These are phyloP conservation scores for Philantomba maxwellii DNA, from an alignment of 2,113 vertebrate species.

Conservation along the genomic window DNA sequence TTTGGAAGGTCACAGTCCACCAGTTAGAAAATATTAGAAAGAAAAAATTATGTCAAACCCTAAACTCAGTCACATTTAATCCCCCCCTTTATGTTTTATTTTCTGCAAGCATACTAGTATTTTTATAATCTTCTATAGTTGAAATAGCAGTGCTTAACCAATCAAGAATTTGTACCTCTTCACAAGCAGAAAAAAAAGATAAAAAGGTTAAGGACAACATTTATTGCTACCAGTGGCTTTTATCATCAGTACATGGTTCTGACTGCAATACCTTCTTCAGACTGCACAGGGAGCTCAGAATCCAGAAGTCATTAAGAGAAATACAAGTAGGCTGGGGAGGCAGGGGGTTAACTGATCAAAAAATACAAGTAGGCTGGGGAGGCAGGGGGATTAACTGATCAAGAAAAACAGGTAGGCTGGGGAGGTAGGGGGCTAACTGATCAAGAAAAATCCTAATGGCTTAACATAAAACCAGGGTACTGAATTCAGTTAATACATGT, in stretches of 20 bases:
- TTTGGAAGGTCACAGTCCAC: neutral
- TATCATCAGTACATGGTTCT: slow-evolving; percentile 76
- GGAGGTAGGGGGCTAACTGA: slow-evolving; percentile 26
- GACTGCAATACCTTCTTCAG: slow-evolving; percentile 77
- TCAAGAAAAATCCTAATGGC: slow-evolving; percentile 49
- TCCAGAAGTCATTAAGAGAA: slow-evolving; percentile 68
- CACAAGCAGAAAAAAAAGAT: neutral
- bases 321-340: neutral
- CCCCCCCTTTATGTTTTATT: neutral
- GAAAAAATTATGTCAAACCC: neutral
- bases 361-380: slow-evolving; percentile 40
- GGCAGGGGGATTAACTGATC: slow-evolving; percentile 18
- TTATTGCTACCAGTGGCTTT: slow-evolving; percentile 89
- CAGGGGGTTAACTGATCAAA: slow-evolving; percentile 43
- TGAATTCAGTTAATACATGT: slow-evolving; percentile 46
- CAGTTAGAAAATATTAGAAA: neutral
- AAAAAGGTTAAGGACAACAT: slow-evolving; percentile 78
- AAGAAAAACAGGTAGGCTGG: neutral
- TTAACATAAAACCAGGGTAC: slow-evolving; percentile 70
- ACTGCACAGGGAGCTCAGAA: slow-evolving; percentile 79
- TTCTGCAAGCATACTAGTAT: neutral
- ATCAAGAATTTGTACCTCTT: neutral
- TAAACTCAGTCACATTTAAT: neutral
- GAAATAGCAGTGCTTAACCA: neutral
- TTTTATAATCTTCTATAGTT: neutral